Evolutionary conservation across 2,888 invertebrate genomes (phyloP).

Genomic region (Dryomyza anilis): DNA sequence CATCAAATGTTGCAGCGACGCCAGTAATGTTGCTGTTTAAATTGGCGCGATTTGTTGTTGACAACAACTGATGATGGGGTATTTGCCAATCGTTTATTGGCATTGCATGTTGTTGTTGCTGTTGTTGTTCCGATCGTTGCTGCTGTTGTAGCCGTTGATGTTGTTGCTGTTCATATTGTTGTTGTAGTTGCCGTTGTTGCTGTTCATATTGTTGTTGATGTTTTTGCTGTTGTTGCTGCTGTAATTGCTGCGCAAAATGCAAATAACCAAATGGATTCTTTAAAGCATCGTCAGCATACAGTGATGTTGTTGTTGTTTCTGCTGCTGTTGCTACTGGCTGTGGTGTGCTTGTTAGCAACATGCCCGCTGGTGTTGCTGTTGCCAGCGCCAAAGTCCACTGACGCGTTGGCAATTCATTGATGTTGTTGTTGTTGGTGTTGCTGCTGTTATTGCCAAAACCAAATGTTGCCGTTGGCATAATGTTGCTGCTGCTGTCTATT

Average conservation of each 20-base stretch:
- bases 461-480: not conserved
- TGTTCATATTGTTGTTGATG: not conserved
- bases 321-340: not conserved
- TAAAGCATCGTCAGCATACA: too few species aligned
- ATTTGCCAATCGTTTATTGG: too few species aligned
- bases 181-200: not conserved
- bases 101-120: not conserved
- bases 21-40: not conserved
- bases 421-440: slow-evolving; percentile 11
- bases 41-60: not conserved
- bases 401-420: not conserved
- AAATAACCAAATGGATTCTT: too few species aligned
- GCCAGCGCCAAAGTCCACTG: slow-evolving; percentile 49
- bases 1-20: too few species aligned
- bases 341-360: not conserved
- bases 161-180: not conserved
- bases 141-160: not conserved
- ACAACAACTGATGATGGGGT: too few species aligned
- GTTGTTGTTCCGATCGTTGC: not conserved
- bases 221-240: not conserved
- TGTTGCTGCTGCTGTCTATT: not conserved
- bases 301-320: not conserved
- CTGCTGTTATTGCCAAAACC: not conserved
- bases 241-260: too few species aligned
- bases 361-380: slow-evolving; percentile 39